These are phyloP conservation scores for Gastracanthus pulcherrimus DNA, from an alignment of 2,888 invertebrate genomes.

Conservation along the genomic window DNA sequence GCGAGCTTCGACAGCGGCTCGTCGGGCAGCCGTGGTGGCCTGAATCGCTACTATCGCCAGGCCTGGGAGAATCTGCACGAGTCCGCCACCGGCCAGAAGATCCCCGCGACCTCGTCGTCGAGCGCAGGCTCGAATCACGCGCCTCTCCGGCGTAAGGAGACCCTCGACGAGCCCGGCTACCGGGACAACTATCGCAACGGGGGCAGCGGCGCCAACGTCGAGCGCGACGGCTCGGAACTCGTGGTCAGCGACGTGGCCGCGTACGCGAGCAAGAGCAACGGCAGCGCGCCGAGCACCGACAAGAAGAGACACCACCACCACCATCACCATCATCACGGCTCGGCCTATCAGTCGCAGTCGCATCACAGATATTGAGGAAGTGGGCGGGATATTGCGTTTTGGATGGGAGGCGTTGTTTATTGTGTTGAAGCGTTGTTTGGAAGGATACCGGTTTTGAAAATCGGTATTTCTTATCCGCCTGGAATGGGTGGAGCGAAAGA, in stretches of 20 bases:
- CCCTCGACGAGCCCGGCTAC: constrained; percentile 83
- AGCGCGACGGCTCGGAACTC: constrained; percentile 86
- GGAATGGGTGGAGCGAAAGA: no score
- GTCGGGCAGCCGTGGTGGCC: constrained; percentile 88
- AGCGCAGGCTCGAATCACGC: constrained; percentile 78
- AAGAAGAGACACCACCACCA: constrained; percentile 88
- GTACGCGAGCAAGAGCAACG: constrained; percentile 77
- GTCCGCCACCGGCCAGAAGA: constrained; percentile 82
- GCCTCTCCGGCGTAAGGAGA: constrained; percentile 84
- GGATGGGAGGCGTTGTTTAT: no score
- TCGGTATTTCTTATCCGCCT: no score
- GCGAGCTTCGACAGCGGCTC: constrained; percentile 93
- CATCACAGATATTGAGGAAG: constrained; percentile 78
- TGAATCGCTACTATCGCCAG: constrained; percentile 93
- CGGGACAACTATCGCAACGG: constrained; percentile 70
- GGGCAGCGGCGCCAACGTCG: constrained; percentile 67
- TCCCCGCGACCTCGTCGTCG: background rate
- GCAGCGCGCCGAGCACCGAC: constrained; percentile 75
- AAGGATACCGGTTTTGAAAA: no score
- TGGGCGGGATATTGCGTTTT: background rate
- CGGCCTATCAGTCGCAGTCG: constrained; percentile 79
- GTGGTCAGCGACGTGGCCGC: constrained; percentile 83
- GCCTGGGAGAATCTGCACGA: constrained; percentile 96
- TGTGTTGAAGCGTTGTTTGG: no score
- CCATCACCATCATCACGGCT: constrained; percentile 79